Evolutionary conservation across 2,113 vertebrate species (phyloP), one percentile per base, ranked within the genome.

Genomic region (Ramphastos sulfuratus): DNA sequence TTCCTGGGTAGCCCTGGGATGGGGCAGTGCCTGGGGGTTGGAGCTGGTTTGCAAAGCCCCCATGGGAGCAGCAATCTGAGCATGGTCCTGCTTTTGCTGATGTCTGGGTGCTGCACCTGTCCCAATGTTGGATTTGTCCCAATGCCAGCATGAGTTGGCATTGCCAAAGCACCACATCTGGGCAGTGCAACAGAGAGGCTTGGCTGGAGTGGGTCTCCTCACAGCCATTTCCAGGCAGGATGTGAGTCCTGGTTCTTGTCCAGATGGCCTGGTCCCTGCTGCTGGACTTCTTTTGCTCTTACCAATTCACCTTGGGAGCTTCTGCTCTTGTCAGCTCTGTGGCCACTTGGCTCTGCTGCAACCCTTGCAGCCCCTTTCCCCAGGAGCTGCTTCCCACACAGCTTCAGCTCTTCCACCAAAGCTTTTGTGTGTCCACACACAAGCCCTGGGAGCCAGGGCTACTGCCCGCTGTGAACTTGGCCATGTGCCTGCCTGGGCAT

Each of bases 391-490:
- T 95, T 94, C 96, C 95, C 90, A 95, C 70, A 7, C 92, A 78
- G 72, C 58, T 92, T 54, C 70, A 78, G 91, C 70, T 79, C 20
- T 83, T 90, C 66, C 83, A 88, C 76, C 88, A 90, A 90, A 96
- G 85, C 95, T 63, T 88, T 88, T 76, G 71, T 93, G 71, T 93
- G 90, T 86, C 95, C 93, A 72, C 85, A 94, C 88, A 93, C 35
- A 52, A 88, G 76, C 69, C 31, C 61, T 86, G 83, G 90, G 90
- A 94, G 92, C 83, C 88, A 92, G 85, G 69, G 76, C 82, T 92
- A 72, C 60, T 64, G 61, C 72, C 48, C 0, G 13, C 58, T 92
- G 90, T 90, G 96, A 96, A 78, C 61, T 85, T 96, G 93, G 90
- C 85, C 1, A 10, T 5, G 12, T 75, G 93, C 96, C 93, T 90